These are phyloP conservation scores for Nesometra sesokonis DNA, from an alignment of 35 echinoderm and acorn worm species.

Conservation along the genomic window DNA sequence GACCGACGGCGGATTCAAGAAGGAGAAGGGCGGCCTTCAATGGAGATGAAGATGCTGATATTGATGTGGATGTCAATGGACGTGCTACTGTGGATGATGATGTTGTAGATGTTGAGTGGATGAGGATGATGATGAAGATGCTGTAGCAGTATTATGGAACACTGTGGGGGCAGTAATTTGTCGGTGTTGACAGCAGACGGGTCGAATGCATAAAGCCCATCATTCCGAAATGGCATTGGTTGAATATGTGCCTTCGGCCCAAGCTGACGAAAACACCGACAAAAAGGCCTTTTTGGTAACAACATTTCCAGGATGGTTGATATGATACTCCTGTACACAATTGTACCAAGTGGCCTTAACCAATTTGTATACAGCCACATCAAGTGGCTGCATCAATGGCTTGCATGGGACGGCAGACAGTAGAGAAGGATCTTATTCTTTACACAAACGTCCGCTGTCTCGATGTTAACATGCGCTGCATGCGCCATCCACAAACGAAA, in stretches of 20 bases:
- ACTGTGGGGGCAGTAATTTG: slow-evolving; percentile 12
- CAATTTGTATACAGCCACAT: no score
- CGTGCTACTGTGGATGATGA: no score
- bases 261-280: slow-evolving; percentile 15
- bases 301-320: slow-evolving; percentile 22
- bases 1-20: not conserved
- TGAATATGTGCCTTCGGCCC: not conserved
- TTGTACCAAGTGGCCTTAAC: no score
- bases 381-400: slow-evolving; percentile 35
- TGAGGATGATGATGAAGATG: not conserved
- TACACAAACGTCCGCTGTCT: no score
- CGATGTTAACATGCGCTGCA: no score
- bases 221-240: slow-evolving; percentile 7
- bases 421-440: no score
- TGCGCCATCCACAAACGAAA: no score
- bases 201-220: slow-evolving; percentile 14
- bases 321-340: slow-evolving; percentile 3
- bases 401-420: slow-evolving; percentile 31
- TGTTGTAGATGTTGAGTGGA: not conserved
- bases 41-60: no score
- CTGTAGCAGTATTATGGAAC: not conserved
- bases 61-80: no score
- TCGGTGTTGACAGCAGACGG: not conserved
- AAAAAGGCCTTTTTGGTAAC: slow-evolving; percentile 45
- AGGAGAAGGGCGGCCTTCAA: not conserved